Evolutionary conservation across 1,140 invertebrate species (phyloP), one percentile per base, ranked within the genome.

Genomic region (Anoplolepis gracilipes): DNA sequence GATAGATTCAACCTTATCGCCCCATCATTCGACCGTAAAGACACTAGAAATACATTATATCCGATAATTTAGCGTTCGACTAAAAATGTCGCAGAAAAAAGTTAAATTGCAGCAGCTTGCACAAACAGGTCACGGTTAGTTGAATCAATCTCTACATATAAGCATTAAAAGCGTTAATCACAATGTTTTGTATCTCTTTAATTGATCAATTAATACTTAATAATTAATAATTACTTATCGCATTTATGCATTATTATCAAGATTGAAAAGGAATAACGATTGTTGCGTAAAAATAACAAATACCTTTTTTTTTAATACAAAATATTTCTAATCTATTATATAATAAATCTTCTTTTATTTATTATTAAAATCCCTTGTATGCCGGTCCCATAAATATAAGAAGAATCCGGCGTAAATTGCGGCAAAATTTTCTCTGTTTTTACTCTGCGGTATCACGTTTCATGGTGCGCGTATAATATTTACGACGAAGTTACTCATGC

Each of bases 21-120:
- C 22, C 1, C 81, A 59, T 82, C 64, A 70, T 59, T 62, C 64
- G 67, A 87, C 67, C 84, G 67, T 78, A 59, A 87, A 85, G 57
- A 59, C 25, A 72, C 65, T 36, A 59, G 65, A 81, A 81, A 81
- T 57, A 79, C 53, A 39, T 72, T 72, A 46, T 8, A 36, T 73
- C 53, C 67, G 39, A 72, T 72, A 72, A 82, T 72, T 70, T 19
- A 59, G 25, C 65, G 13, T 55, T 69, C 25, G 22, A 61, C 11
- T 25, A 33, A 72, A 46, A 59, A 25, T 5, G 22, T 25, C 42
- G 13, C 22, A n/a, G 36, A 39, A 72, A 72, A 82, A 46, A 13
- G 0, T 73, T 46, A 28, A 82, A 59, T 28, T 42, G 30, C n/a
- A 10, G 8, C 8, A 33, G 64, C 62, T 55, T 53, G 42, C 11